Conservation (phyloP, 2,888 invertebrate genomes). For the Agrochola litura region DNA sequence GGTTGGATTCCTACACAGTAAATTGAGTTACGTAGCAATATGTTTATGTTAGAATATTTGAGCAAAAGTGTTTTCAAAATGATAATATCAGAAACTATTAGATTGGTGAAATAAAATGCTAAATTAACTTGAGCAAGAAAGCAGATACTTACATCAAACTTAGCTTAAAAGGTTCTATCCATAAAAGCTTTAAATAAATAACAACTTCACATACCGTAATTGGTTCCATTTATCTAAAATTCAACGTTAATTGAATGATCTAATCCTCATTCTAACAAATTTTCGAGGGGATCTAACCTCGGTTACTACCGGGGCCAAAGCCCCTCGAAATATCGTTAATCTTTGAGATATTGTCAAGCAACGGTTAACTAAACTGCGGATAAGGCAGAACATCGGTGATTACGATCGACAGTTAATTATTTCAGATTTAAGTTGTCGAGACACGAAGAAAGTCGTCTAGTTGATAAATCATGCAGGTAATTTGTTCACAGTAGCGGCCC, state of each 20-base stretch:
- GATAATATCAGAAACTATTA: too few species aligned
- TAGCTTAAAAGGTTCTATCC: not conserved
- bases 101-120: too few species aligned
- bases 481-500: too few species aligned
- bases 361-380: constrained; percentile 7
- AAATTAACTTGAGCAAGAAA: too few species aligned
- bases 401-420: not conserved
- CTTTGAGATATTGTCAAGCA: constrained; percentile 21
- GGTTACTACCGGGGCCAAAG: not conserved
- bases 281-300: constrained; percentile 17
- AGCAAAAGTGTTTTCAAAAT: too few species aligned
- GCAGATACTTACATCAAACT: too few species aligned
- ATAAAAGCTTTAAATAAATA: constrained; percentile 3
- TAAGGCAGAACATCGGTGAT: constrained; percentile 3
- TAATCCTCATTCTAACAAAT: constrained; percentile 30
- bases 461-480: not conserved
- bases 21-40: too few species aligned
- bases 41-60: too few species aligned
- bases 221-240: not conserved
- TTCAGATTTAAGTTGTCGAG: not conserved
- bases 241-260: constrained; percentile 26
- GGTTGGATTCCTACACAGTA: too few species aligned
- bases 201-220: not conserved
- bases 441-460: not conserved
- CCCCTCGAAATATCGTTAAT: constrained; percentile 24